Evolutionary conservation across 1,140 invertebrate genomes (phyloP).

Genomic region (Ruditapes philippinarum): DNA sequence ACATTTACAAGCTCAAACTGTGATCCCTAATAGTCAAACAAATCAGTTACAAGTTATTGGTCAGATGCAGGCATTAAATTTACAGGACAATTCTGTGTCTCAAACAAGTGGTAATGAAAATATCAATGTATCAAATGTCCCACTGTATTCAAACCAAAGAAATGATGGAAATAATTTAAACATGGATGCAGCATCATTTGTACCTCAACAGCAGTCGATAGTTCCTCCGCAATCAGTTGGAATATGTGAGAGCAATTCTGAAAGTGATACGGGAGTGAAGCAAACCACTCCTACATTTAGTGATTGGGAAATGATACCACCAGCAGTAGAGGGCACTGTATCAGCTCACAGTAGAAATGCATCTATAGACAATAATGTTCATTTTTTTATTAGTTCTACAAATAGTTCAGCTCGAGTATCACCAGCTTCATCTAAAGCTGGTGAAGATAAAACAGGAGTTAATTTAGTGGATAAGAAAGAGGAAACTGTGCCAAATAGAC

Average conservation of each 20-base stretch:
- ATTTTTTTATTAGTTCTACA: slow-evolving; percentile 73
- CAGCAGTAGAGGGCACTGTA: slow-evolving; percentile 58
- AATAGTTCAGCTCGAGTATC: slow-evolving; percentile 67
- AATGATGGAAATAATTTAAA: background rate
- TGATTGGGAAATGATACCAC: slow-evolving; percentile 82
- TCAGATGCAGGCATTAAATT: slow-evolving; percentile 50
- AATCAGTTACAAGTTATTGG: background rate
- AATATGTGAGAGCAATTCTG: background rate
- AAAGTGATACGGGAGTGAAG: background rate
- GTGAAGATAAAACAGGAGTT: background rate
- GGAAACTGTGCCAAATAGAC: slow-evolving; percentile 43
- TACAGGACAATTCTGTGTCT: slow-evolving; percentile 21
- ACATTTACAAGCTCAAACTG: background rate
- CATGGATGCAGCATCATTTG: background rate
- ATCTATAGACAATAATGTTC: slow-evolving; percentile 77
- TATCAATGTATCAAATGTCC: background rate
- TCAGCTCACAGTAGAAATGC: slow-evolving; percentile 72
- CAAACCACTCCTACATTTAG: slow-evolving; percentile 54
- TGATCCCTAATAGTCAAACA: background rate
- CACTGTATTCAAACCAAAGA: slow-evolving; percentile 40
- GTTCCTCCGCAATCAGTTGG: background rate
- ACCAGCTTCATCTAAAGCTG: slow-evolving; percentile 31
- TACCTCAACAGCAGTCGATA: background rate
- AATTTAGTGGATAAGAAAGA: background rate
- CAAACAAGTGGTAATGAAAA: background rate